Evolutionary conservation across 1,140 invertebrate genomes (phyloP).

Genomic region (Drosophila punjabiensis): DNA sequence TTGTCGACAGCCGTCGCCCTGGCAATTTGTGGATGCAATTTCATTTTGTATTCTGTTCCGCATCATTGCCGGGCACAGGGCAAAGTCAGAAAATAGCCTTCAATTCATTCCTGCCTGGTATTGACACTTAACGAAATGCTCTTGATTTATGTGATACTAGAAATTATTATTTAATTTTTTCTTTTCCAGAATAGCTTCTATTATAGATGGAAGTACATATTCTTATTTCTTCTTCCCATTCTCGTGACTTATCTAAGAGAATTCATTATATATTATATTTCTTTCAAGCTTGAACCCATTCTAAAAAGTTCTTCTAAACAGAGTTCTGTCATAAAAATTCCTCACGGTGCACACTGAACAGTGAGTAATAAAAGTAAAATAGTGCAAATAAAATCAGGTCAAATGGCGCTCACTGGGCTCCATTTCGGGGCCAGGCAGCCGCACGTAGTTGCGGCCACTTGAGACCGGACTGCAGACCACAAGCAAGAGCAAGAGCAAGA

Average conservation of each 20-base stretch:
- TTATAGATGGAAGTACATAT: not conserved
- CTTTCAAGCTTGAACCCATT: not conserved
- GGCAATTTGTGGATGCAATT: slow-evolving; percentile 80
- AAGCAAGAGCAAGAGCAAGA: not conserved
- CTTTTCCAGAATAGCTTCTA: not conserved
- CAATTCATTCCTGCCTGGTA: not conserved
- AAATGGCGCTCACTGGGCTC: slow-evolving; percentile 72
- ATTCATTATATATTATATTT: not conserved
- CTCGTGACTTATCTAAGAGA: not conserved
- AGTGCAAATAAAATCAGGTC: slow-evolving; percentile 83
- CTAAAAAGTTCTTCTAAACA: not conserved
- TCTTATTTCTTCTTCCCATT: too few species aligned
- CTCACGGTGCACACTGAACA: slow-evolving; percentile 36
- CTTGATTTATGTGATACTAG: not conserved
- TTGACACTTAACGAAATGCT: not conserved
- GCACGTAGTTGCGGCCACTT: slow-evolving; percentile 47
- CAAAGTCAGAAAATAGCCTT: slow-evolving; percentile 18
- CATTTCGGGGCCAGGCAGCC: slow-evolving; percentile 39
- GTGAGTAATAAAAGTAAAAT: slow-evolving; percentile 82
- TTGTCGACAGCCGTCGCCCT: slow-evolving; percentile 67
- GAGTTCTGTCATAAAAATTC: not conserved
- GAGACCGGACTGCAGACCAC: slow-evolving; percentile 13
- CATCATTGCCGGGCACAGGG: slow-evolving; percentile 59
- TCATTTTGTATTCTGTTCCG: slow-evolving; percentile 79
- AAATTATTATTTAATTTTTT: not conserved